phyloP scores from a whole-genome alignment of 1,140 invertebrate species.

The Campoletis sonorensis region DNA sequence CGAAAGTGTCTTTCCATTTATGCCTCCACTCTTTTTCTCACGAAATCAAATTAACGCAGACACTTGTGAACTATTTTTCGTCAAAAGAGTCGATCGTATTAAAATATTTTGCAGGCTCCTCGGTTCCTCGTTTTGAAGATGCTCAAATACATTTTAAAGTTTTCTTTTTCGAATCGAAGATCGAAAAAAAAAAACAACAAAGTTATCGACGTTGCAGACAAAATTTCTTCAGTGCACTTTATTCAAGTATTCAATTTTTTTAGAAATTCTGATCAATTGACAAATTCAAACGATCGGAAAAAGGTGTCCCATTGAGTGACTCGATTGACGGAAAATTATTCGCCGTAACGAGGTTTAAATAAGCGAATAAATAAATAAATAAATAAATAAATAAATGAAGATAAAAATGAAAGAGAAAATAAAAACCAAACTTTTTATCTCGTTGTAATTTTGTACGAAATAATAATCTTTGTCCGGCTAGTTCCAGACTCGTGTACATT shows the following conservation, averaged over 20 bases:
- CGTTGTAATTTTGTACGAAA: slow-evolving; percentile 3
- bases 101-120: too few relatives aligned
- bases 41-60: not conserved
- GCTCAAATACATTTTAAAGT: not conserved
- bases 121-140: not conserved
- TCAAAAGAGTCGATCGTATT: not conserved
- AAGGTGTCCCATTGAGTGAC: not conserved
- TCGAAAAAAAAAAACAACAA: too few relatives aligned
- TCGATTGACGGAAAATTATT: not conserved
- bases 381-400: too few relatives aligned
- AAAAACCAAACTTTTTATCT: slow-evolving; percentile 11
- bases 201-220: too few relatives aligned
- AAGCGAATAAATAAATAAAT: too few relatives aligned
- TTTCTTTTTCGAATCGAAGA: not conserved
- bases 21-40: not conserved
- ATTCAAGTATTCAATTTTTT: too few relatives aligned
- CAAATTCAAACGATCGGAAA: not conserved
- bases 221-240: too few relatives aligned
- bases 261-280: too few relatives aligned
- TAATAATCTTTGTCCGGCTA: slow-evolving; percentile 13
- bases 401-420: too few relatives aligned
- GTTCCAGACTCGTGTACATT: slow-evolving; percentile 13
- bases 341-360: not conserved
- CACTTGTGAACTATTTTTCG: not conserved
- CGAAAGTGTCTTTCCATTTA: not conserved